Conservation (phyloP, 2,888 invertebrate species). For the Disparrhopalites patrizii region DNA sequence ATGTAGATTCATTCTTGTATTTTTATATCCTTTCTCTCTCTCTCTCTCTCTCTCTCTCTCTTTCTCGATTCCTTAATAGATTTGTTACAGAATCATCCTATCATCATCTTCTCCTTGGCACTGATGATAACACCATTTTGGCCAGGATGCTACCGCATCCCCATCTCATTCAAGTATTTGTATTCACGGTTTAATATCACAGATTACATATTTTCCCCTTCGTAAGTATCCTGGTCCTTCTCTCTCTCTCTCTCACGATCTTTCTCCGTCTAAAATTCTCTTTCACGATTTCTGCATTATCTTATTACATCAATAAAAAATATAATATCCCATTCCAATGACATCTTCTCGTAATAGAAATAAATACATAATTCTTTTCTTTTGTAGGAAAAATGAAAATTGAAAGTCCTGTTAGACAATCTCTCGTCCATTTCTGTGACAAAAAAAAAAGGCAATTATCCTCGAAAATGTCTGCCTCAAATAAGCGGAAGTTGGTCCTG, state of each 20-base stretch:
- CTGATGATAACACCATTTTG: conserved; percentile 2
- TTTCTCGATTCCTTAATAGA: conserved; percentile 11
- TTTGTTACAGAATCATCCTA: conserved; percentile 10
- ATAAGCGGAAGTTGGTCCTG: no score
- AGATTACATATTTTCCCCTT: not conserved
- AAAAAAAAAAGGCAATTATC: no score
- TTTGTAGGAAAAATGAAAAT: no score
- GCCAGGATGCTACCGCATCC: not conserved
- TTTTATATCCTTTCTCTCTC: not conserved
- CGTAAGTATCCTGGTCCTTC: not conserved
- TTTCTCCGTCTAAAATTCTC: no score
- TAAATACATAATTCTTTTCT: no score
- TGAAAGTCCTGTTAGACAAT: no score
- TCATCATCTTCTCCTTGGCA: not conserved
- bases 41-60: not conserved
- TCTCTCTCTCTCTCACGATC: no score
- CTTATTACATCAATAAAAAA: not conserved
- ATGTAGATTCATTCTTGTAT: no score
- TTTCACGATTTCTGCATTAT: not conserved
- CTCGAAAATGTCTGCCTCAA: no score
- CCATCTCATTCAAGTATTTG: conserved; percentile 6
- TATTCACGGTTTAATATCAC: conserved; percentile 6
- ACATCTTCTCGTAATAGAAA: not conserved
- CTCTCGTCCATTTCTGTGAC: no score
- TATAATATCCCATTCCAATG: not conserved